phyloP scores from a whole-genome alignment of 2,888 invertebrate genomes.

The Heteromyza rotundicornis region DNA sequence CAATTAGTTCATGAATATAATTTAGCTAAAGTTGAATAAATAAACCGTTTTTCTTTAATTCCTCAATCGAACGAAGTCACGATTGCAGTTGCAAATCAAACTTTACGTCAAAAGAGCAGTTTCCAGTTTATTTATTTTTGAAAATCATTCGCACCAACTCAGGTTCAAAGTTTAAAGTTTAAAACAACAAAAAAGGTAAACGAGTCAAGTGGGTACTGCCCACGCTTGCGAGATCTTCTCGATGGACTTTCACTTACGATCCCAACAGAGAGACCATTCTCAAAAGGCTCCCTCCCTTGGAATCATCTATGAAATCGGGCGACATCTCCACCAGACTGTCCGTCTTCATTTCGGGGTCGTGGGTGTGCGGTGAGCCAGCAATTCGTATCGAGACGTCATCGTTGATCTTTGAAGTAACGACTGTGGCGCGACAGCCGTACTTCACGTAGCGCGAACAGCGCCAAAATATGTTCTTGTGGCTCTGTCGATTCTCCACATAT shows the following conservation, averaged over 20 bases:
- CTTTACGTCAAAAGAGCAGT: no score
- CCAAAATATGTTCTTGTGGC: constrained; percentile 62
- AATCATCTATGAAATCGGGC: constrained; percentile 51
- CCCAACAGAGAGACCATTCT: constrained; percentile 41
- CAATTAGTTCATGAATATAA: no score
- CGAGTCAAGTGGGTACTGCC: no score
- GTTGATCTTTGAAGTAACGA: constrained; percentile 59
- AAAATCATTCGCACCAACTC: no score
- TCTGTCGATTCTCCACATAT: constrained; percentile 62
- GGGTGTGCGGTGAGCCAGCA: constrained; percentile 59
- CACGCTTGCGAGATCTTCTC: no score
- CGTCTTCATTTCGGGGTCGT: constrained; percentile 56
- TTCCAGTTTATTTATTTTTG: no score
- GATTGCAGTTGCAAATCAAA: no score
- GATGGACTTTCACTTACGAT: constrained; percentile 31
- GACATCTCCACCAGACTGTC: constrained; percentile 50
- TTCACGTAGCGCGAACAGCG: constrained; percentile 62
- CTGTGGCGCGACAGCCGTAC: constrained; percentile 60
- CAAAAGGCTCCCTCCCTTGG: constrained; percentile 42
- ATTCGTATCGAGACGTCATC: constrained; percentile 54
- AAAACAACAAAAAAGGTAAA: background rate
- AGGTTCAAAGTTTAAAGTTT: no score
- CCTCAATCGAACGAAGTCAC: no score
- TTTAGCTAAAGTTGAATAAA: no score
- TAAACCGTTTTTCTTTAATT: no score